Base-by-base conservation (phyloP, 1,140 invertebrate genomes). In the Drosophila kanapiae region DNA sequence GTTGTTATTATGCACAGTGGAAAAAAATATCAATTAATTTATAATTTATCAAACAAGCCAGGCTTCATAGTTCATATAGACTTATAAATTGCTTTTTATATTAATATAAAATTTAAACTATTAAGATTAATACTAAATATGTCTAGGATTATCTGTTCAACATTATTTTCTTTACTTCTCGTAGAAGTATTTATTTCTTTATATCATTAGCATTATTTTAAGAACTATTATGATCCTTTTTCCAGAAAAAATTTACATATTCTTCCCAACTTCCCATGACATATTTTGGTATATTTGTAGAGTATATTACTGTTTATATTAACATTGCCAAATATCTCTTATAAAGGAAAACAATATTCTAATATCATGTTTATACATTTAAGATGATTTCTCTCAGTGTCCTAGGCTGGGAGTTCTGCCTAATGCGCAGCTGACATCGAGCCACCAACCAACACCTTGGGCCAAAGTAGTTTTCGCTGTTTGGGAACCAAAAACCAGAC, bases 401-500 rank as follows among this genome's bases (percentile, higher is more conserved):
- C 5, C 0, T 33, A 51, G 48, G 48, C 48, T 51, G 14, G n/a
- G 29, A 51, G 48, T 16, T 51, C 5, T 47, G 45, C 45, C 45
- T 47, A 47, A 47, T 47, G 45, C 45, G 18, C 45, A 47, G 43
- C 43, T 47, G 43, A 47, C 43, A 47, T 47, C 43, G 0, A 47
- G 43, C 43, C 43, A 47, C 45, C 45, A 35, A 35, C 33, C 33
- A 49, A 31, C 70, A 85, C 85, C 81, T 90, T 85, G 82, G 69
- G 16, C 85, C 85, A 90, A 91, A 90, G 85, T 90, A 90, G 85
- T 90, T 90, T 90, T 90, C 75, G 85, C 70, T 88, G 85, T 88
- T 83, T 83, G 63, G 74, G 65, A 75, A 59, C 69, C 63, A 14
- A 69, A 75, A 67, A 72, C 61, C 62, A 58, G 51, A 77, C 65